Conservation (phyloP, 2,797 vertebrate genomes). For the Pelochelys cantorii region DNA sequence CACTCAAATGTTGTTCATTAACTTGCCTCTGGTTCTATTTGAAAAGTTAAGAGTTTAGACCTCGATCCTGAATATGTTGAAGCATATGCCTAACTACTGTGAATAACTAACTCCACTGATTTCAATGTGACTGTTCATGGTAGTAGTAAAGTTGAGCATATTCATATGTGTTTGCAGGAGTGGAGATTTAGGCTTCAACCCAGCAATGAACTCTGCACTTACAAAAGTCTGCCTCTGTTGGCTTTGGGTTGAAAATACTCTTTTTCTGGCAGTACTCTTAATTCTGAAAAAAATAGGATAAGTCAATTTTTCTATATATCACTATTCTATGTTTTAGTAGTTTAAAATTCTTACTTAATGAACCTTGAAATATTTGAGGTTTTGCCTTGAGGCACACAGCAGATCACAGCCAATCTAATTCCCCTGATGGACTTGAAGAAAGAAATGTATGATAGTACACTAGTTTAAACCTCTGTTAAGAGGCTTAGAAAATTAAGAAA, state of each 20-base stretch:
- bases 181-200: constrained; percentile 6
- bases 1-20: not conserved
- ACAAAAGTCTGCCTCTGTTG: not conserved
- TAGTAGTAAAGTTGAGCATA: not conserved
- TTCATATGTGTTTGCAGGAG: constrained; percentile 26
- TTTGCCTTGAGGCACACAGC: constrained; percentile 54
- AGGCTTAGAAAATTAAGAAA: constrained; percentile 41
- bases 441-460: not conserved
- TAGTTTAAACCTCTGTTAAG: constrained; percentile 28
- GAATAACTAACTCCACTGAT: constrained; percentile 40
- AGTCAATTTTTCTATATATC: not conserved
- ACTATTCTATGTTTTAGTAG: constrained; percentile 32
- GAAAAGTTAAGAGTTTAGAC: constrained; percentile 11
- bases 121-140: constrained; percentile 23
- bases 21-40: not conserved
- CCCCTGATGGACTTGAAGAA: not conserved
- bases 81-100: not conserved
- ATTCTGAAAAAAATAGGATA: constrained; percentile 53
- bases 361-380: constrained; percentile 59
- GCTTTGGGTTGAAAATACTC: not conserved
- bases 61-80: not conserved
- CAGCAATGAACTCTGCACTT: constrained; percentile 22
- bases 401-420: constrained; percentile 45
- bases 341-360: constrained; percentile 57
- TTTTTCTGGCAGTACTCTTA: constrained; percentile 18